These are phyloP conservation scores for Artibeus lituratus DNA, from an alignment of 2,797 vertebrate species.

Conservation along the genomic window DNA sequence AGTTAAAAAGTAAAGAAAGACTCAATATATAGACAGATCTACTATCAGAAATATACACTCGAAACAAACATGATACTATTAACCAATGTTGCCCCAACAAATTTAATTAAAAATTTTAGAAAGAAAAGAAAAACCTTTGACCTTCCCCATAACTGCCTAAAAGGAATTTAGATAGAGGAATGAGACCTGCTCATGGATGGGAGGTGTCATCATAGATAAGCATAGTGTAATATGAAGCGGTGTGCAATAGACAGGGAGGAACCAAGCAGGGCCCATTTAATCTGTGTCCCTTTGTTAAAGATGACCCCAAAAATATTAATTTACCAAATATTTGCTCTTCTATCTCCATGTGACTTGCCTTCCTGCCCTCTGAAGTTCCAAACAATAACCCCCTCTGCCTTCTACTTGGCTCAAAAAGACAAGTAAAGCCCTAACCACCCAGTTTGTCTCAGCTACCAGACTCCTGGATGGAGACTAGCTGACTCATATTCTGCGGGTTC, in stretches of 20 bases:
- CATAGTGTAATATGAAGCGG: not conserved
- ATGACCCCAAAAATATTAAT: not conserved
- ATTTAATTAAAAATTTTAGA: not conserved
- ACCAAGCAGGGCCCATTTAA: not conserved
- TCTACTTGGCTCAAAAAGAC: not conserved
- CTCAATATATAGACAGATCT: not conserved
- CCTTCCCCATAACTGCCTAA: not conserved
- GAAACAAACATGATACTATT: not conserved
- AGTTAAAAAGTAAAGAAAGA: too few relatives aligned
- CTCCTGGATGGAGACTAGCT: not conserved
- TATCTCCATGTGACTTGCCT: not conserved
- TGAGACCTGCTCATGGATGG: not conserved
- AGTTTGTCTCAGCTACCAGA: not conserved
- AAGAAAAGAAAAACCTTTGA: not conserved
- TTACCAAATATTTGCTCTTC: not conserved
- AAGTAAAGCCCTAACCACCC: not conserved
- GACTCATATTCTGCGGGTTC: not conserved
- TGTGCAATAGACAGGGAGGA: not conserved
- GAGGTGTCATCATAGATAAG: not conserved
- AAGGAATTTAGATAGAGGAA: not conserved
- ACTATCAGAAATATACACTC: not conserved
- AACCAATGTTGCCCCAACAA: not conserved
- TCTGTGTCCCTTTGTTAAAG: not conserved
- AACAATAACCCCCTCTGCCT: not conserved
- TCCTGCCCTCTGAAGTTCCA: not conserved